A percentile compares a stretch with the other conserved stretches of the same genome.
These are phyloP conservation scores for Eospalax fontanierii DNA, from an alignment of 2,797 vertebrate species.

Conservation along the genomic window DNA sequence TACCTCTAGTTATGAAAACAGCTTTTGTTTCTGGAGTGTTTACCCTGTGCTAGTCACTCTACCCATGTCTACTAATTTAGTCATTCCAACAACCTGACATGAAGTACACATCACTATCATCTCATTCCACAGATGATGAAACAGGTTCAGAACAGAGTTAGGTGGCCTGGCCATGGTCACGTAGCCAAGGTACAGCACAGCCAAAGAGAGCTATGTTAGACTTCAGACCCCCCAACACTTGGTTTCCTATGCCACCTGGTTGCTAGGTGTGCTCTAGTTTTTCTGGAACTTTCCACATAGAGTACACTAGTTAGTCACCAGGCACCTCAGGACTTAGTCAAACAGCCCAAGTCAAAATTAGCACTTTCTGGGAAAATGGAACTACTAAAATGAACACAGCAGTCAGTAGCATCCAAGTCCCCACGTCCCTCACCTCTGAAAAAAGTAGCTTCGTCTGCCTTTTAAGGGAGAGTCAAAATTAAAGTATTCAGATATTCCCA, in stretches of 20 bases:
- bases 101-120: not conserved
- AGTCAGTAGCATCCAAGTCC: not conserved
- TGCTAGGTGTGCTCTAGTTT: not conserved
- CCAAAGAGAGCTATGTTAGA: not conserved
- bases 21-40: not conserved
- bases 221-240: not conserved
- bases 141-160: not conserved
- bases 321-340: not conserved
- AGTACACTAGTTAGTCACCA: not conserved
- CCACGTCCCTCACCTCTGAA: not conserved
- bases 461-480: not conserved
- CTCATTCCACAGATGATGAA: not conserved
- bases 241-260: not conserved
- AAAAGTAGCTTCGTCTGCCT: constrained; percentile 6
- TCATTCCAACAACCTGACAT: not conserved
- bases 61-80: not conserved
- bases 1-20: not conserved
- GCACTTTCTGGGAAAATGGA: not conserved
- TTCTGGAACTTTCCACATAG: not conserved
- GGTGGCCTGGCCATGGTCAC: not conserved
- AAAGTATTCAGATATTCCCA: not conserved
- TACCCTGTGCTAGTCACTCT: not conserved
- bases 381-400: not conserved
- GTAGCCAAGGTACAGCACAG: not conserved
- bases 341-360: not conserved